Evolutionary conservation across 2,888 invertebrate species (phyloP), one percentile per base, ranked within the genome.

Genomic region (Eupsilia transversa): DNA sequence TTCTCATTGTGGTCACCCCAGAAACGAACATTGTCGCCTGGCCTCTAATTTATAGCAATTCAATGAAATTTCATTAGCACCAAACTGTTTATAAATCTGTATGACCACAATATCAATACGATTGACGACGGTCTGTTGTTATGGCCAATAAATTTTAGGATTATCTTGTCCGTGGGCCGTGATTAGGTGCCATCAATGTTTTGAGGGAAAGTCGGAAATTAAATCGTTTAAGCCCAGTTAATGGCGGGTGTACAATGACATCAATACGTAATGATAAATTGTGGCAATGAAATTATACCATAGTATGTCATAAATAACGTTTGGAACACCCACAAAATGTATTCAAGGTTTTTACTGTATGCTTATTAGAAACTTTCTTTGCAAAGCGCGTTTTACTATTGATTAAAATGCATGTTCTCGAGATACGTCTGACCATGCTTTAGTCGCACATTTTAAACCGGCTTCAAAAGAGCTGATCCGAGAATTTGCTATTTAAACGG

Each of bases 31-130:
- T 93, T 93, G 93, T 93, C 87, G 83, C 85, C 85, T 87, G 76
- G 83, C 85, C 84, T 87, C 81, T 91, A 91, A 96, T 95, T 95
- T 96, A 96, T 94, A 86, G 91, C 91, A 90, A 92, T 94, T 94
- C 94, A 93, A 95, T 95, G 93, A 93, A 93, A 95, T 95, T 96
- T 96, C 94, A 96, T 95, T 96, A 94, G 92, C 92, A 90, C 88
- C 90, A 84, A 91, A 93, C 93, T 92, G 91, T 94, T 94, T 94
- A 94, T 94, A 94, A 94, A 94, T 94, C 91, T 91, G 91, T 92
- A 91, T 88, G 82, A 89, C 91, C 91, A 90, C 91, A 92, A 89
- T 91, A 92, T 91, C 91, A 90, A 92, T 93, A 91, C 90, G 87
- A 91, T 92, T 93, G 94, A 94, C 92, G 95, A 94, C 95, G 93